Evolutionary conservation across 2,797 vertebrate species (phyloP).

Genomic region (Natrix natrix): DNA sequence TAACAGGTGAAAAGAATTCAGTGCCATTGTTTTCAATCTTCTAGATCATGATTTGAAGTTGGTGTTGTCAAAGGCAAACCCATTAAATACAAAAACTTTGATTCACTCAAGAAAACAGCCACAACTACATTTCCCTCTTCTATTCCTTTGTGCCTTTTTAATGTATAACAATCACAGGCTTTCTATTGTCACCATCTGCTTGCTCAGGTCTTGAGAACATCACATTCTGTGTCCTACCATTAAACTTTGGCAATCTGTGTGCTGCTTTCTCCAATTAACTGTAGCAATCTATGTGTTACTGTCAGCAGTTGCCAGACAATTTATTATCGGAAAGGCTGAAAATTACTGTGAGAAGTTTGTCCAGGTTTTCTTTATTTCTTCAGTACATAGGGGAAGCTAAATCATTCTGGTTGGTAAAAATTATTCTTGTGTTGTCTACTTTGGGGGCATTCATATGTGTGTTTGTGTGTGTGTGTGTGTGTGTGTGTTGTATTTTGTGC

Average conservation of each 20-base stretch:
- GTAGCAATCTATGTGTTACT: background rate
- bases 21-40: background rate
- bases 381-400: background rate
- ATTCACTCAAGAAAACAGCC: background rate
- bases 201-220: background rate
- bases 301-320: background rate
- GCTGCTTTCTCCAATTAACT: conserved; percentile 4
- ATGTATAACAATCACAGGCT: background rate
- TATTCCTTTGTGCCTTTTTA: conserved; percentile 20
- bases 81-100: background rate
- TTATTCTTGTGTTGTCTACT: background rate
- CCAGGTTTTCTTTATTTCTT: background rate
- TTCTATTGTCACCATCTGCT: conserved; percentile 24
- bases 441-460: background rate
- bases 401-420: background rate
- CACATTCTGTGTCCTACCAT: background rate
- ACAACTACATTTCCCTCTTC: background rate
- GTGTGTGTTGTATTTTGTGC: too few species aligned
- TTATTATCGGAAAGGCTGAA: background rate
- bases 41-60: background rate
- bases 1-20: background rate
- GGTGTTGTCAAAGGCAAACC: background rate
- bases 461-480: too few species aligned
- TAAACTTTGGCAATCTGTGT: background rate
- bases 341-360: background rate